These are phyloP conservation scores for Drosophila mulleri DNA, from an alignment of 2,888 invertebrate genomes.

Conservation along the genomic window DNA sequence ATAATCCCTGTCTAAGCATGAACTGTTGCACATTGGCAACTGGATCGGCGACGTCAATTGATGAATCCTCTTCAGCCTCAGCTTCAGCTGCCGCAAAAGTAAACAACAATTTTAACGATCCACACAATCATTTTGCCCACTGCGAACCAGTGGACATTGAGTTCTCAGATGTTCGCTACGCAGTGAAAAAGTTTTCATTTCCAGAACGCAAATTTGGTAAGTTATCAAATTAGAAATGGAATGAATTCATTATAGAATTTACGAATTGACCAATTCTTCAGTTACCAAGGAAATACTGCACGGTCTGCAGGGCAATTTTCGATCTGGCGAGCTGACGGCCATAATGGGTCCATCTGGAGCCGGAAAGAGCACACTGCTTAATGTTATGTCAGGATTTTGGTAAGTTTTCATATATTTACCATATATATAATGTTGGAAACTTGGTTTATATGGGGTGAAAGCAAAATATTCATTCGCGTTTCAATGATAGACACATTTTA, in stretches of 20 bases:
- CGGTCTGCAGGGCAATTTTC: slow-evolving; percentile 88
- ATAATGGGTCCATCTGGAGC: slow-evolving; percentile 99
- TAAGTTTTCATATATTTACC: slow-evolving; percentile 85
- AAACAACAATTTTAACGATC: slow-evolving; percentile 67
- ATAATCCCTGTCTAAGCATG: slow-evolving; percentile 58
- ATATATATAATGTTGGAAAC: background rate
- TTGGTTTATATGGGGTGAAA: too few relatives aligned
- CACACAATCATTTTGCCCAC: slow-evolving; percentile 65
- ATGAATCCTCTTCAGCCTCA: slow-evolving; percentile 62
- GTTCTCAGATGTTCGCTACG: slow-evolving; percentile 89
- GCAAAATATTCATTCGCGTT: too few relatives aligned
- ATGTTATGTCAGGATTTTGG: slow-evolving; percentile 98
- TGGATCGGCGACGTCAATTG: slow-evolving; percentile 81
- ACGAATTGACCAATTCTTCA: slow-evolving; percentile 6
- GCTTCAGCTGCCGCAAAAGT: slow-evolving; percentile 61
- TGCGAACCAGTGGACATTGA: slow-evolving; percentile 89
- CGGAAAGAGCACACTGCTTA: slow-evolving; percentile 96
- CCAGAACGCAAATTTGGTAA: slow-evolving; percentile 87
- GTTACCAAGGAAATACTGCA: slow-evolving; percentile 87
- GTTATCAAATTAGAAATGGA: slow-evolving; percentile 54
- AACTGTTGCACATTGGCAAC: slow-evolving; percentile 80
- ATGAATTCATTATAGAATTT: background rate
- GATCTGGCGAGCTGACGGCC: slow-evolving; percentile 96
- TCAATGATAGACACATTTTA: too few relatives aligned
- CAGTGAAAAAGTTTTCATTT: slow-evolving; percentile 87